phyloP scores from a whole-genome alignment of 2,797 vertebrate genomes.

The Podargus strigoides region DNA sequence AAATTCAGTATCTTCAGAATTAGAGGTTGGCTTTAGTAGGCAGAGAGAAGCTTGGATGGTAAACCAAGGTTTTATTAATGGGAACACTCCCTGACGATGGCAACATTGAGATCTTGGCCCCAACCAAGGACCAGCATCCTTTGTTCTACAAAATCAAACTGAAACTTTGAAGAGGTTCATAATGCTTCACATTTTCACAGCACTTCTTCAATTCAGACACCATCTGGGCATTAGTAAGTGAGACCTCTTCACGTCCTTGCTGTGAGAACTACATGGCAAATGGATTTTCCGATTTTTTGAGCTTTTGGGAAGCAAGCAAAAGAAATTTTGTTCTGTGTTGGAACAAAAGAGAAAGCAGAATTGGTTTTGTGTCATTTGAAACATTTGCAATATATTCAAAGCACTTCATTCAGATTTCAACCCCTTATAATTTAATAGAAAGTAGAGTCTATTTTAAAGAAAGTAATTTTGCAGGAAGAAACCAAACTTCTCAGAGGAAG shows the following conservation, averaged over 20 bases:
- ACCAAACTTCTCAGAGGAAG: background rate
- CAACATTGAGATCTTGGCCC: background rate
- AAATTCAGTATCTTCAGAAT: background rate
- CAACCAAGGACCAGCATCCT: background rate
- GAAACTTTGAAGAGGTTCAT: background rate
- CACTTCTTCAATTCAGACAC: background rate
- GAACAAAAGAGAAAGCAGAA: background rate
- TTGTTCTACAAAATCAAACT: background rate
- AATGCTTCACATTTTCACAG: background rate
- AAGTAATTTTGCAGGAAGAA: conserved; percentile 57
- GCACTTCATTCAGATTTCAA: conserved; percentile 64
- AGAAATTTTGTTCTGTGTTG: background rate
- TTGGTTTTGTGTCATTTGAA: conserved; percentile 22
- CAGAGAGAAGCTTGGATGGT: background rate
- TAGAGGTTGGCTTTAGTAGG: background rate
- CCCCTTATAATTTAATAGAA: conserved; percentile 42
- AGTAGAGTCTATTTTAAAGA: conserved; percentile 48
- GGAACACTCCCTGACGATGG: background rate
- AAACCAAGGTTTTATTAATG: background rate
- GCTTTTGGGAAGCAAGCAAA: conserved; percentile 37
- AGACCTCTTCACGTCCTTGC: background rate
- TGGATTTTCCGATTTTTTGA: conserved; percentile 48
- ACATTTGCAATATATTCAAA: conserved; percentile 45
- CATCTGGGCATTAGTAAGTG: background rate
- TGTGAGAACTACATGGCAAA: background rate